Base-by-base conservation (phyloP, 1,140 invertebrate genomes). In the Mylabris phalerata region DNA sequence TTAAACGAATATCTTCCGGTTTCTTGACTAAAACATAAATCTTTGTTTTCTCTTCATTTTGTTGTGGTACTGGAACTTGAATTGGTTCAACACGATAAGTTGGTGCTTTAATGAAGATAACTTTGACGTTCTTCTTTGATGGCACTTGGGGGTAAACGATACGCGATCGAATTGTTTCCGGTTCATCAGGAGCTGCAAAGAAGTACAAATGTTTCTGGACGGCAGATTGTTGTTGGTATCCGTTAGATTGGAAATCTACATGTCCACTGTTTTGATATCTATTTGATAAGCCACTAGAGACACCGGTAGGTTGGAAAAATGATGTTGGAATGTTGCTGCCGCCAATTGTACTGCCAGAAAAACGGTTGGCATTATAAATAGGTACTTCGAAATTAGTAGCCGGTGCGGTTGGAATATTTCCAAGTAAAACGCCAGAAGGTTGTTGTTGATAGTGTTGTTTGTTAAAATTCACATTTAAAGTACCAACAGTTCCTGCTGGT, bases 91-190 rank as follows among this genome's bases (percentile, higher is more conserved):
- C 87, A 10, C 86, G 86, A 52, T 87, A 85, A 3, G 85, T 87
- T 44, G 89, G 88, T 1, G 89, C 88, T 50, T 91, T 90, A 70
- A 91, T 91, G 78, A 92, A 91, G 25, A 92, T 86, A 62, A 92
- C 90, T 73, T 90, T 90, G 80, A 90, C 90, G 69, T 92, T 88
- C 67, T 92, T 92, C 70, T 90, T 88, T 5, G 88, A 87, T n/a
- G 61, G 75, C 65, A 73, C 75, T 63, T 66, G 74, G 1, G 77
- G 75, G 42, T 82, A 78, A 39, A 72, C 80, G 74, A 80, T 81
- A 66, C 80, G 82, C 3, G 85, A 81, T 4, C 80, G 75, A 44
- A 82, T 75, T 69, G 82, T 80, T 59, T 79, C 76, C 51, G 79
- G 78, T 76, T 77, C 82, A 77, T 73, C 75, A 19, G 69, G 81